These are phyloP conservation scores for Choreutis nemorana DNA, from an alignment of 2,888 invertebrate species.

Conservation along the genomic window DNA sequence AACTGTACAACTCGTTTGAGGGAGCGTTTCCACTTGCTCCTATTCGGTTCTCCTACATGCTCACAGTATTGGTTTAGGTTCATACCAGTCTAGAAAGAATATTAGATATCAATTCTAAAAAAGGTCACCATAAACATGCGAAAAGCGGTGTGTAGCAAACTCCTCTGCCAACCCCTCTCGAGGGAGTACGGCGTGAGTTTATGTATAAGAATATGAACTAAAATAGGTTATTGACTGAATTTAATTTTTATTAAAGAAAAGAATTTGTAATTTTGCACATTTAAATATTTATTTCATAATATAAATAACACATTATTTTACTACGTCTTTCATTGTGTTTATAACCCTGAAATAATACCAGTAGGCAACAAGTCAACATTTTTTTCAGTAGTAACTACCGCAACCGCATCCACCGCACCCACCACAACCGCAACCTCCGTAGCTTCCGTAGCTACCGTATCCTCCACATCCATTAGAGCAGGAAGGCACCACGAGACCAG, in stretches of 20 bases:
- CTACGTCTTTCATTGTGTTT: too few relatives aligned
- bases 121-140: too few relatives aligned
- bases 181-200: too few relatives aligned
- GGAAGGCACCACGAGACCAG: conserved; percentile 15
- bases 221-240: conserved; percentile 2
- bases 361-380: conserved; percentile 3
- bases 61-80: too few relatives aligned
- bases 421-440: conserved; percentile 7
- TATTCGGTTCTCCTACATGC: too few relatives aligned
- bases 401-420: conserved; percentile 14
- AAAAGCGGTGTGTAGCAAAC: too few relatives aligned
- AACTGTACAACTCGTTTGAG: too few relatives aligned
- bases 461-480: conserved; percentile 4
- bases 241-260: conserved; percentile 4
- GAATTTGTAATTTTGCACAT: conserved; percentile 7
- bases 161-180: too few relatives aligned
- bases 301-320: conserved; percentile 6
- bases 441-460: neutral
- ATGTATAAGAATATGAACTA: conserved; percentile 1
- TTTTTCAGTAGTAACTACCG: conserved; percentile 11
- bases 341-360: conserved; percentile 3
- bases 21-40: too few relatives aligned
- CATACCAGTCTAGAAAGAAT: too few relatives aligned
- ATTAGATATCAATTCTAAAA: too few relatives aligned
- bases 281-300: conserved; percentile 8